Evolutionary conservation across 2,888 invertebrate species (phyloP).

Genomic region (Uloborus plumipes): DNA sequence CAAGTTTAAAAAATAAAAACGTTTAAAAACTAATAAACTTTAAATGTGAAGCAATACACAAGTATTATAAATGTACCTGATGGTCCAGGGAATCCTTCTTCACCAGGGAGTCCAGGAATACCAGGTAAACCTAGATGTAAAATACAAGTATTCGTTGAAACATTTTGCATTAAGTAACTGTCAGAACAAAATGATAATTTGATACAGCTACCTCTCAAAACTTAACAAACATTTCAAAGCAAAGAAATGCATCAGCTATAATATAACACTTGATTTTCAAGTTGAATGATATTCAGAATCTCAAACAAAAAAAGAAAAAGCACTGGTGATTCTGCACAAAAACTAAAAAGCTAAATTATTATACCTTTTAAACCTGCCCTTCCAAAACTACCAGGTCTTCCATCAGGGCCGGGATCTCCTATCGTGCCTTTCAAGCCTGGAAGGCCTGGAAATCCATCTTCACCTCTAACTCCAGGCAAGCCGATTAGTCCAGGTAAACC

Average conservation of each 20-base stretch:
- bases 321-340: neutral
- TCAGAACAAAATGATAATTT: too few species aligned
- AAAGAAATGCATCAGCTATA: neutral
- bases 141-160: neutral
- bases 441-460: conserved; percentile 76
- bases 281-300: too few species aligned
- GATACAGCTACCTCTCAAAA: too few species aligned
- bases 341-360: neutral
- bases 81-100: conserved; percentile 68
- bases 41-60: too few species aligned
- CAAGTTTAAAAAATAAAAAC: too few species aligned
- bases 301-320: too few species aligned
- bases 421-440: conserved; percentile 80
- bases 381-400: conserved; percentile 76
- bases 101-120: conserved; percentile 61
- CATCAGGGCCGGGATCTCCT: conserved; percentile 69
- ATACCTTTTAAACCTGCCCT: conserved; percentile 78
- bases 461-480: conserved; percentile 74
- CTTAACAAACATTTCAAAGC: too few species aligned
- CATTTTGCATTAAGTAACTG: too few species aligned
- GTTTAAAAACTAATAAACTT: too few species aligned
- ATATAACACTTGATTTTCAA: neutral
- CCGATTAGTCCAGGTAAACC: conserved; percentile 79
- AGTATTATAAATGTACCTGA: conserved; percentile 30
- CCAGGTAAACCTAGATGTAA: conserved; percentile 55